Conservation (phyloP, 2,797 vertebrate genomes). For the Vespertilio murinus region DNA sequence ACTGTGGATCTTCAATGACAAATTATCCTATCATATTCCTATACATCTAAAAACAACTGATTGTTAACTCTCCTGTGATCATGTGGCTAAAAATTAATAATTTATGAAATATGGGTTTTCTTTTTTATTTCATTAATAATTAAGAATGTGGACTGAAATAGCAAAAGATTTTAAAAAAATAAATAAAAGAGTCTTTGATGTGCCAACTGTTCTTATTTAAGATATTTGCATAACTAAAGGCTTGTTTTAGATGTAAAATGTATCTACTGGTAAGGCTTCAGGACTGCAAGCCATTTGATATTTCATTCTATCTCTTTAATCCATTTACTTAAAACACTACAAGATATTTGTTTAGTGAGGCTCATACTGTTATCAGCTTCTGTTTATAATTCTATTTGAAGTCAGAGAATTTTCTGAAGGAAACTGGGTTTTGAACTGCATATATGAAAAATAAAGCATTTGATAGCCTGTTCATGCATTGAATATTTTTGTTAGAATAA, state of each 20-base stretch:
- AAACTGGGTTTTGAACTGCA: background rate
- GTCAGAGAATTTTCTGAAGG: background rate
- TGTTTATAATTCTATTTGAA: background rate
- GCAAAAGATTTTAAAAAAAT: background rate
- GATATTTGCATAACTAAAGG: background rate
- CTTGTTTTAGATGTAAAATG: background rate
- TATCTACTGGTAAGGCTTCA: background rate
- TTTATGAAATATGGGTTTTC: conserved; percentile 2
- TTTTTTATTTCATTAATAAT: conserved; percentile 31
- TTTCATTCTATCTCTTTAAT: background rate
- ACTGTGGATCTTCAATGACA: background rate
- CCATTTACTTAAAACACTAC: background rate
- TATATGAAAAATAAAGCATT: background rate
- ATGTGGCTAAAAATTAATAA: conserved; percentile 32
- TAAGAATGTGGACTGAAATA: background rate
- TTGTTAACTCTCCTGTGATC: conserved; percentile 38
- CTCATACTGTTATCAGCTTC: background rate
- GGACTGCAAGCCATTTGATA: background rate
- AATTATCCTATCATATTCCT: conserved; percentile 5
- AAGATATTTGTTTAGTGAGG: background rate
- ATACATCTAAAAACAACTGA: conserved; percentile 49
- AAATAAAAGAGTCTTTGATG: background rate
- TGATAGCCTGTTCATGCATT: background rate
- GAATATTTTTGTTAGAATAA: background rate
- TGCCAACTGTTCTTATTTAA: background rate